These are phyloP conservation scores for Periplaneta americana DNA, from an alignment of 1,140 invertebrate species.

Conservation along the genomic window DNA sequence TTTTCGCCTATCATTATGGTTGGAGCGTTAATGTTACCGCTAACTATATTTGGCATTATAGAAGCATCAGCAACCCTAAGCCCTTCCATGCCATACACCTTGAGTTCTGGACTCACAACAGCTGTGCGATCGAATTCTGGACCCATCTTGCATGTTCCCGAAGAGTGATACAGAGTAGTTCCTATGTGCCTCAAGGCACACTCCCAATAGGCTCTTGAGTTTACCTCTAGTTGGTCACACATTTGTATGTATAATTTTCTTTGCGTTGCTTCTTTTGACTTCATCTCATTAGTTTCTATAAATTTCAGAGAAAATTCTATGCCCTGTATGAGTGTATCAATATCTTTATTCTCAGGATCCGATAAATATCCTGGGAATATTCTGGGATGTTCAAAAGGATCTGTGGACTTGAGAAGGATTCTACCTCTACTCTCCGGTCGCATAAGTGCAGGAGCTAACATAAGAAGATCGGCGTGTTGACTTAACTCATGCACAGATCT, in stretches of 20 bases:
- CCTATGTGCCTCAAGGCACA: slow-evolving; percentile 49
- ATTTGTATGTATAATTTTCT: slow-evolving; percentile 24
- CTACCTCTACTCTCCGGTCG: slow-evolving; percentile 38
- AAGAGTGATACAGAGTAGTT: slow-evolving; percentile 39
- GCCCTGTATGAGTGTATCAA: slow-evolving; percentile 66
- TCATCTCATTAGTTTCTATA: slow-evolving; percentile 38
- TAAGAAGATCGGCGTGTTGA: slow-evolving; percentile 25
- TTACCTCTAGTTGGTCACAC: slow-evolving; percentile 29
- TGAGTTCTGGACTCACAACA: slow-evolving; percentile 38
- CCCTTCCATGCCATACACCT: slow-evolving; percentile 35
- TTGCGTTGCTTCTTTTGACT: slow-evolving; percentile 31
- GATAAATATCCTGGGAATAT: slow-evolving; percentile 81
- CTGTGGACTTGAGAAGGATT: slow-evolving; percentile 59
- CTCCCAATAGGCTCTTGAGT: slow-evolving; percentile 24
- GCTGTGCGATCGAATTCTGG: slow-evolving; percentile 30
- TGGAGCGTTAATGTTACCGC: slow-evolving; percentile 42
- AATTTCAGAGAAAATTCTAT: slow-evolving; percentile 35
- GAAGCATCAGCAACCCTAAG: slow-evolving; percentile 44
- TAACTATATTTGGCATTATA: slow-evolving; percentile 41
- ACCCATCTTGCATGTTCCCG: slow-evolving; percentile 48
- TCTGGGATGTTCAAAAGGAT: slow-evolving; percentile 73
- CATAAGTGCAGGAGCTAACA: slow-evolving; percentile 28
- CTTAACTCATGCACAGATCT: background rate
- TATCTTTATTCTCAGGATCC: slow-evolving; percentile 67
- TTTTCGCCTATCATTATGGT: slow-evolving; percentile 47